Percentiles rank a stretch among this genome's conserved stretches.
Evolutionary conservation across 2,888 invertebrate species (phyloP).

Genomic region (Zonitis immaculata): DNA sequence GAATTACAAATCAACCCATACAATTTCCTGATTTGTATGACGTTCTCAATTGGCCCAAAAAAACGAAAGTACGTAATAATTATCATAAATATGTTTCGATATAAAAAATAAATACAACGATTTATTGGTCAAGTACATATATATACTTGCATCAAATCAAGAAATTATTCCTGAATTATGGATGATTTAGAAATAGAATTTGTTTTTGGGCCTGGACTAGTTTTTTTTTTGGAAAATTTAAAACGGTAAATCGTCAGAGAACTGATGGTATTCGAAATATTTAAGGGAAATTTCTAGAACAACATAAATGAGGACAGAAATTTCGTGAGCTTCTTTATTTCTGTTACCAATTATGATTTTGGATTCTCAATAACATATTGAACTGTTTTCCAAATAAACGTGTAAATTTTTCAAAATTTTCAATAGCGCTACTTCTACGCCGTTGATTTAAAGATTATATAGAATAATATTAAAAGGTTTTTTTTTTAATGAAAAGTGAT

Average conservation of each 20-base stretch:
- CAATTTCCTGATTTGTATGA: background rate
- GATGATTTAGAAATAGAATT: background rate
- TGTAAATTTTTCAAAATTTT: too few species aligned
- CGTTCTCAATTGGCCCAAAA: background rate
- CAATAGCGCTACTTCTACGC: too few species aligned
- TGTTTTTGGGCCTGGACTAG: background rate
- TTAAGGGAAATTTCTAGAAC: background rate
- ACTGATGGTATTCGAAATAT: background rate
- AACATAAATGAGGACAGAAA: background rate
- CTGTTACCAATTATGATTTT: background rate
- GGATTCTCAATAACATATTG: background rate
- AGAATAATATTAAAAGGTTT: background rate
- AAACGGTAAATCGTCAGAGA: background rate
- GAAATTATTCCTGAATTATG: background rate
- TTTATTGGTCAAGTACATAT: background rate
- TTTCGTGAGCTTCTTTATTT: background rate
- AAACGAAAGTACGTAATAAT: background rate
- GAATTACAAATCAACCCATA: background rate
- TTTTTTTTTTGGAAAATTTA: background rate
- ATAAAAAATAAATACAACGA: background rate
- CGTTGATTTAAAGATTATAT: too few species aligned
- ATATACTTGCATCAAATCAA: background rate
- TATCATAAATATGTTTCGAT: background rate
- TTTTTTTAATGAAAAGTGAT: slow-evolving; percentile 14
- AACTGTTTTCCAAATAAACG: too few species aligned